These are phyloP conservation scores for Petroica traversi DNA, from an alignment of 2,113 vertebrate species.

Conservation along the genomic window DNA sequence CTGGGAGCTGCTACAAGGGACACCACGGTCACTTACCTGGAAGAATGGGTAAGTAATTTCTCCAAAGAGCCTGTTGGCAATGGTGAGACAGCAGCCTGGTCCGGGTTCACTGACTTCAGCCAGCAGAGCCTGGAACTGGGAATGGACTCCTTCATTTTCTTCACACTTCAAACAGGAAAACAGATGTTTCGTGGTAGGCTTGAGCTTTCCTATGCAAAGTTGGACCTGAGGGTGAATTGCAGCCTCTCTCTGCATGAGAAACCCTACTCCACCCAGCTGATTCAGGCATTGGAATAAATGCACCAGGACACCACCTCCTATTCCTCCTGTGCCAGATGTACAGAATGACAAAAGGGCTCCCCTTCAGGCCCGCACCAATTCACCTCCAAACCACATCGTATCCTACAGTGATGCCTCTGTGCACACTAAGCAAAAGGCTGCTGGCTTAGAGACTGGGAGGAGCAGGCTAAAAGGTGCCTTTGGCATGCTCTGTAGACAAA, in stretches of 20 bases:
- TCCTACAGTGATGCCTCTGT: neutral
- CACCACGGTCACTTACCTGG: neutral
- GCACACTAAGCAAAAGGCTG: neutral
- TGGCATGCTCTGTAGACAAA: neutral
- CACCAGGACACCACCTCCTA: neutral
- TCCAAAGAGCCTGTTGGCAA: constrained; percentile 71
- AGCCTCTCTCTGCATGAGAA: neutral
- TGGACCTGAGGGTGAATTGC: neutral
- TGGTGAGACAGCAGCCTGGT: constrained; percentile 51
- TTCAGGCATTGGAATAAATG: neutral
- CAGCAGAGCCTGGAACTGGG: constrained; percentile 52
- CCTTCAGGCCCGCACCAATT: neutral
- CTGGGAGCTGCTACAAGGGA: neutral
- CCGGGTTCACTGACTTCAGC: constrained; percentile 38
- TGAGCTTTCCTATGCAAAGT: neutral
- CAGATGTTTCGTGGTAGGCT: neutral
- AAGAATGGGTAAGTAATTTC: constrained; percentile 14
- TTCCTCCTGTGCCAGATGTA: neutral
- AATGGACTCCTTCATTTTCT: constrained; percentile 55
- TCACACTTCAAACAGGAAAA: constrained; percentile 51
- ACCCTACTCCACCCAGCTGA: neutral
- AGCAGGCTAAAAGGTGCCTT: neutral
- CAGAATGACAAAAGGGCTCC: neutral
- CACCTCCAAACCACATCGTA: fast-evolving
- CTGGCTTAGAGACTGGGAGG: neutral